These are phyloP conservation scores for Microtus richardsoni DNA, from an alignment of 2,113 vertebrate species.

Conservation along the genomic window DNA sequence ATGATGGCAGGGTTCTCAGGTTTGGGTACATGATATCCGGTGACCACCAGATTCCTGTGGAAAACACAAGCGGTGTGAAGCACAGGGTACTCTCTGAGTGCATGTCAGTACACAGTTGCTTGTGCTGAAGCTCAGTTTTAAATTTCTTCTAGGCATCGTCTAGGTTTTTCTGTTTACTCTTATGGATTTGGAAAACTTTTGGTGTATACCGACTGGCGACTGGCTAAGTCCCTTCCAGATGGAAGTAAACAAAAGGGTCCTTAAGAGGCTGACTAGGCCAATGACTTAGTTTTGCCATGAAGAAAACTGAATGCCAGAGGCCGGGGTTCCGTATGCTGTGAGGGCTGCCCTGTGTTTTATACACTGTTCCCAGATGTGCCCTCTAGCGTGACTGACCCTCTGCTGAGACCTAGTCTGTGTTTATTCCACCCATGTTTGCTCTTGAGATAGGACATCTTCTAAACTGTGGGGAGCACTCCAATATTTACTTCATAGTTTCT, in stretches of 20 bases:
- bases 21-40: not conserved
- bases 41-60: not conserved
- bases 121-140: not conserved
- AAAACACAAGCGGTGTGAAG: not conserved
- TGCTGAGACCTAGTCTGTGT: not conserved
- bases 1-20: not conserved
- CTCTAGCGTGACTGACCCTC: not conserved
- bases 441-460: not conserved
- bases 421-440: not conserved
- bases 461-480: not conserved
- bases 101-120: not conserved
- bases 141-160: not conserved
- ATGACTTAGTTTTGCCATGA: not conserved
- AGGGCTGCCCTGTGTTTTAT: not conserved
- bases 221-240: constrained; percentile 6
- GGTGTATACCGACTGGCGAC: not conserved
- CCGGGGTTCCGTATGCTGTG: not conserved
- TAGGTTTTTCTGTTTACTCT: not conserved
- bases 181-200: not conserved
- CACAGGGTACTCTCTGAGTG: not conserved
- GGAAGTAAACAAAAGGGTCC: not conserved
- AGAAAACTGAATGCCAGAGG: not conserved
- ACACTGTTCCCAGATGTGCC: not conserved
- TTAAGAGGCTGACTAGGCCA: not conserved
- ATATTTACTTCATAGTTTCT: not conserved